Evolutionary conservation across 2,797 vertebrate species (phyloP).

Genomic region (Neolamprologus multifasciatus): DNA sequence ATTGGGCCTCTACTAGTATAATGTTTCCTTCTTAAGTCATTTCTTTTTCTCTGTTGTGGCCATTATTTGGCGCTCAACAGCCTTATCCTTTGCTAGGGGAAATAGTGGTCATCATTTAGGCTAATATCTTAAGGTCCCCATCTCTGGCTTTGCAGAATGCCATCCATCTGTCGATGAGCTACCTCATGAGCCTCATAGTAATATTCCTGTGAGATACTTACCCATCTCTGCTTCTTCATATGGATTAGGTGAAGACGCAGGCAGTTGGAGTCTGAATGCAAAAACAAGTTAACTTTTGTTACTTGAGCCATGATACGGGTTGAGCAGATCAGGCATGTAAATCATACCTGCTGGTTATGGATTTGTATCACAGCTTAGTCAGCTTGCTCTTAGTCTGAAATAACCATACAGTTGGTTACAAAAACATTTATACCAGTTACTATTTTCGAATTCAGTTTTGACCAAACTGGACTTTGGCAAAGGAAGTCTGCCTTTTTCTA

Average conservation of each 20-base stretch:
- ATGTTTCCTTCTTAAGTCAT: background rate
- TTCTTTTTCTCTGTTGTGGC: background rate
- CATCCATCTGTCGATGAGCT: slow-evolving; percentile 42
- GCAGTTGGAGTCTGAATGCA: slow-evolving; percentile 24
- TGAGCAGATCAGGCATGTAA: background rate
- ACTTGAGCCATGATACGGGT: slow-evolving; percentile 9
- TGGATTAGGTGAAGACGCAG: slow-evolving; percentile 27
- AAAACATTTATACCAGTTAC: background rate
- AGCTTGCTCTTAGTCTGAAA: background rate
- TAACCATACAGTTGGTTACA: background rate
- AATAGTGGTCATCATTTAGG: slow-evolving; percentile 23
- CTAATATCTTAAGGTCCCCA: slow-evolving; percentile 29
- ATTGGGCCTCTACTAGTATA: background rate
- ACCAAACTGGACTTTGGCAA: background rate
- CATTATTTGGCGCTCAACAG: background rate
- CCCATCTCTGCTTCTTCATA: background rate
- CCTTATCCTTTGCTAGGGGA: background rate
- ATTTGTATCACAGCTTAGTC: background rate
- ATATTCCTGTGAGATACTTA: slow-evolving; percentile 14
- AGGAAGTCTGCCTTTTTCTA: background rate
- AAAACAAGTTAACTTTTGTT: slow-evolving; percentile 32
- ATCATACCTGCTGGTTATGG: background rate
- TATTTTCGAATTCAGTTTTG: background rate
- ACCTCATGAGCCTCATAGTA: slow-evolving; percentile 23
- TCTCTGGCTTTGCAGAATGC: slow-evolving; percentile 22